phyloP scores from a whole-genome alignment of 2,113 vertebrate genomes.

The Oryzias celebensis region DNA sequence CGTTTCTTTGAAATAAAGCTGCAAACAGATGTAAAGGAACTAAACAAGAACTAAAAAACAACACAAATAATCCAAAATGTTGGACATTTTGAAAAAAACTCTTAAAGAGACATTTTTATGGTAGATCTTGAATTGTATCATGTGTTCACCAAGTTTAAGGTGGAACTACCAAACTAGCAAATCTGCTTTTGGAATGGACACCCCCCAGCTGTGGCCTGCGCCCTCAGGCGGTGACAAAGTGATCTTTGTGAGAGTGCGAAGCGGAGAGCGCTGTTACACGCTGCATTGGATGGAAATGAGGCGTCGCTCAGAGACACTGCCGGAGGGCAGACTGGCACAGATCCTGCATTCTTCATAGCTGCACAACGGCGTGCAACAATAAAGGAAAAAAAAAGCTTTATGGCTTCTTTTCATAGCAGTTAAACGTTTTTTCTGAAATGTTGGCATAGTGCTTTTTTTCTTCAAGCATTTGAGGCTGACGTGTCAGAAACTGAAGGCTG shows the following conservation, averaged over 20 bases:
- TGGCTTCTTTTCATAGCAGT: background rate
- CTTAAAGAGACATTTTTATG: too few species aligned
- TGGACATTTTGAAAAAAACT: too few species aligned
- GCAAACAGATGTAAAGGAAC: too few species aligned
- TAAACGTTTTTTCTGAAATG: background rate
- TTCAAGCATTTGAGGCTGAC: background rate
- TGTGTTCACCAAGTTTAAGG: too few species aligned
- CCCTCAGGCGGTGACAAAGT: conserved; percentile 65
- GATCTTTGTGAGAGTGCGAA: conserved; percentile 58
- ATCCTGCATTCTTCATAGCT: conserved; percentile 24
- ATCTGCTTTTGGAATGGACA: background rate
- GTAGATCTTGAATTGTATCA: too few species aligned
- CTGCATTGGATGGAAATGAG: conserved; percentile 67
- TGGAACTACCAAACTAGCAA: too few species aligned
- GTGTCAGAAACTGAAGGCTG: too few species aligned
- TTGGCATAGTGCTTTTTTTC: background rate
- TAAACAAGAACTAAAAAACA: too few species aligned
- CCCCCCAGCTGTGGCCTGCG: conserved; percentile 52
- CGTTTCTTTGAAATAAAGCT: too few species aligned
- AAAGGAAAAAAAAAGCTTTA: conserved; percentile 1
- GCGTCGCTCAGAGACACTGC: conserved; percentile 10
- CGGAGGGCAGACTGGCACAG: conserved; percentile 20
- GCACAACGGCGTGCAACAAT: background rate
- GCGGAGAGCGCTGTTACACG: conserved; percentile 54
- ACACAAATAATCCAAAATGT: too few species aligned